A percentile compares a stretch with the other conserved stretches of the same genome.
Conservation (phyloP, 2,113 vertebrate species). For the Pituophis catenifer region DNA sequence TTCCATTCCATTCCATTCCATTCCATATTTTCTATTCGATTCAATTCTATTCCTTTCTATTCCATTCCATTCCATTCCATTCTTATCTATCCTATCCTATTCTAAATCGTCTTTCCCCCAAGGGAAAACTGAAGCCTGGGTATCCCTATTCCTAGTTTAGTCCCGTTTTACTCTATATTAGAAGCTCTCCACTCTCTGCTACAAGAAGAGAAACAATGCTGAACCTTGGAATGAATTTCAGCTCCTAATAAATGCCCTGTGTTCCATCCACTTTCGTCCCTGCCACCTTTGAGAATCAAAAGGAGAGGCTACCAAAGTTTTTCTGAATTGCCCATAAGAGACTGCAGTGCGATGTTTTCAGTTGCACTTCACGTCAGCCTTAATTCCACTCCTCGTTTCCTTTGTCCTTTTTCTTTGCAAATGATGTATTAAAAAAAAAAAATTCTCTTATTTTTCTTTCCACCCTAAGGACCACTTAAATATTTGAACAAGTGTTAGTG, state of each 20-base stretch:
- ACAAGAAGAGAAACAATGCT: not conserved
- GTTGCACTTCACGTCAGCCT: not conserved
- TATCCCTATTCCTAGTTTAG: not conserved
- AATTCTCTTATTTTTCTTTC: accelerated
- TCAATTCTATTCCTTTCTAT: no score
- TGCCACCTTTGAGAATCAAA: not conserved
- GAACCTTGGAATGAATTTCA: not conserved
- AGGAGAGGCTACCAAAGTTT: not conserved
- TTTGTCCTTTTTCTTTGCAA: not conserved
- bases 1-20: no score
- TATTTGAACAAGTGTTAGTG: not conserved
- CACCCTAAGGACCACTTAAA: not conserved
- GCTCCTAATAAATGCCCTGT: not conserved
- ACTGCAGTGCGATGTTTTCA: not conserved
- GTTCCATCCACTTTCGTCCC: not conserved
- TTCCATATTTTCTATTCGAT: no score
- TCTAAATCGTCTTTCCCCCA: not conserved
- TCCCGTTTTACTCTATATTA: not conserved
- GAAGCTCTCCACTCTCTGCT: not conserved
- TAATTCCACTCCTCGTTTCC: not conserved
- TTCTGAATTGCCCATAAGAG: not conserved
- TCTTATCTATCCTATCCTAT: not conserved
- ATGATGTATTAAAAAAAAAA: not conserved
- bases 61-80: no score
- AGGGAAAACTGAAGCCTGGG: not conserved